Evolutionary conservation across 2,797 vertebrate genomes (phyloP).

Genomic region (Cottoperca gobio): DNA sequence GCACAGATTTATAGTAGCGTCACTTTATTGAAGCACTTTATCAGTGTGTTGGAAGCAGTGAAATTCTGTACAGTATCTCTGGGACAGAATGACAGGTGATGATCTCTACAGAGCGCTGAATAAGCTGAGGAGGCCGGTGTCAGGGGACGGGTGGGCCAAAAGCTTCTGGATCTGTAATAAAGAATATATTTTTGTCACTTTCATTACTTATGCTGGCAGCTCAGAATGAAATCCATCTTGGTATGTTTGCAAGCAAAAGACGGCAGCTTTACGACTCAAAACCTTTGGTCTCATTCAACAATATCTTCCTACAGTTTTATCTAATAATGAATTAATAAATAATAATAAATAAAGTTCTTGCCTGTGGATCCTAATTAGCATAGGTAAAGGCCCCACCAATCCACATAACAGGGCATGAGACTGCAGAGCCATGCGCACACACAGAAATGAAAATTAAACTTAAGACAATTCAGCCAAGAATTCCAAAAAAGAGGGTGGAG

Average conservation of each 20-base stretch:
- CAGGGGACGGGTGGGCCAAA: slow-evolving; percentile 82
- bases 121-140: slow-evolving; percentile 84
- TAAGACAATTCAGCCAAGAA: no score
- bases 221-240: not conserved
- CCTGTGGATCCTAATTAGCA: no score
- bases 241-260: not conserved
- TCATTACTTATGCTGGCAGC: not conserved
- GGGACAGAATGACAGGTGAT: slow-evolving; percentile 8
- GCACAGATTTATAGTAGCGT: slow-evolving; percentile 26
- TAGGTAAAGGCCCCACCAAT: no score
- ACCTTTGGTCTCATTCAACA: no score
- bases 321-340: no score
- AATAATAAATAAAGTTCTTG: no score
- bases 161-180: slow-evolving; percentile 83
- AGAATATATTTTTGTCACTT: slow-evolving; percentile 17
- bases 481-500: no score
- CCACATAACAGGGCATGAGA: no score
- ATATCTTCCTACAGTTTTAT: no score
- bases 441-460: no score
- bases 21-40: slow-evolving; percentile 67
- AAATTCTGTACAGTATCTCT: slow-evolving; percentile 14
- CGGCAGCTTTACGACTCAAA: not conserved
- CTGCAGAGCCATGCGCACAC: no score
- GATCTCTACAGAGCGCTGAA: slow-evolving; percentile 80
- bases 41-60: slow-evolving; percentile 6